phyloP scores from a whole-genome alignment of 2,797 vertebrate species.

The Semaprochilodus insignis region DNA sequence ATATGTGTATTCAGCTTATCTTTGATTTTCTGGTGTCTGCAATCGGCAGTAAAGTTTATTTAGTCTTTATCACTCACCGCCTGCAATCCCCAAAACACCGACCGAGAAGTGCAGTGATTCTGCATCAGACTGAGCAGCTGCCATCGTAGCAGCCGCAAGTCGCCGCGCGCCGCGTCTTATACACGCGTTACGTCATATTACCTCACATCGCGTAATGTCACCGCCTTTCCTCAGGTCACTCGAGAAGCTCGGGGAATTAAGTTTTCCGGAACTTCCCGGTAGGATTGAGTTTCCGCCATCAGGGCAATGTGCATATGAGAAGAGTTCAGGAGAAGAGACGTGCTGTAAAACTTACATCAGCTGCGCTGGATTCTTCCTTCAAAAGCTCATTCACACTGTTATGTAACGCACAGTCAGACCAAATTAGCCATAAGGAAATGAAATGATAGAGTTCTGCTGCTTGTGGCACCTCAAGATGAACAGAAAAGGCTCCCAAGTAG shows the following conservation, averaged over 20 bases:
- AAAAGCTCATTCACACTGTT: too few relatives aligned
- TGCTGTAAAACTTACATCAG: too few relatives aligned
- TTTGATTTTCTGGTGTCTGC: neutral
- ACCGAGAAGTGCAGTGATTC: constrained; percentile 76
- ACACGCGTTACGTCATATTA: constrained; percentile 52
- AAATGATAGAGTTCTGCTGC: too few relatives aligned
- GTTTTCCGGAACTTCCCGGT: neutral
- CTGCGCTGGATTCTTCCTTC: too few relatives aligned
- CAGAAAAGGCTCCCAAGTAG: too few relatives aligned
- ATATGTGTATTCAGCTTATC: neutral
- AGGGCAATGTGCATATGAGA: neutral
- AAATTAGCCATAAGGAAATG: too few relatives aligned
- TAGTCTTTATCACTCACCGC: constrained; percentile 73
- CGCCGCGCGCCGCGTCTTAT: neutral
- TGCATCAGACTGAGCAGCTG: constrained; percentile 33
- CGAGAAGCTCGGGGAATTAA: neutral
- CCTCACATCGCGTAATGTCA: constrained; percentile 25
- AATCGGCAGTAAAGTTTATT: too few relatives aligned
- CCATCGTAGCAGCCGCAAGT: constrained; percentile 61
- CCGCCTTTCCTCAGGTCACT: neutral
- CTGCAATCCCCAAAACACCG: constrained; percentile 78
- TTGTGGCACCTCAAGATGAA: too few relatives aligned
- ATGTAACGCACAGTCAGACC: too few relatives aligned
- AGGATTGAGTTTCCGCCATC: neutral
- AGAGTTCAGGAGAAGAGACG: too few relatives aligned